Percentiles rank a stretch among this genome's conserved stretches.
These are phyloP conservation scores for Lomographa bimaculata DNA, from an alignment of 2,888 invertebrate genomes.

Conservation along the genomic window DNA sequence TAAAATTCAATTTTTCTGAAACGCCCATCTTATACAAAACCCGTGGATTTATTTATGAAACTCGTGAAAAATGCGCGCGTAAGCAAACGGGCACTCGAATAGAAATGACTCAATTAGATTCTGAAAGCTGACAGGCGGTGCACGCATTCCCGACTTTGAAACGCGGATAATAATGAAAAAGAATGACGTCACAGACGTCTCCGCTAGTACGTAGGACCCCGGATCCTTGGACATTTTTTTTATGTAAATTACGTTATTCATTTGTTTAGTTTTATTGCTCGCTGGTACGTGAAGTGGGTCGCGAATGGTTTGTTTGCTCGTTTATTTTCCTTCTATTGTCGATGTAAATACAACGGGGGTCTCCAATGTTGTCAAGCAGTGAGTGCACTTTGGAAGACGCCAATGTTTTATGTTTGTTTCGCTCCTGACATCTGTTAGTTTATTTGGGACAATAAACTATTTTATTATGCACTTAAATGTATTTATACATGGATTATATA, in stretches of 20 bases:
- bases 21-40: too few species aligned
- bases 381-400: slow-evolving; percentile 13
- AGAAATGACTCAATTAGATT: slow-evolving; percentile 39
- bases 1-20: too few species aligned
- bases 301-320: slow-evolving; percentile 31
- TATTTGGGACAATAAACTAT: too few species aligned
- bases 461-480: too few species aligned
- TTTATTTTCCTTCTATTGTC: slow-evolving; percentile 30
- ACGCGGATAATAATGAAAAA: slow-evolving; percentile 49
- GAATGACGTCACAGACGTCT: slow-evolving; percentile 46
- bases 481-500: too few species aligned
- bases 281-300: slow-evolving; percentile 38
- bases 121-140: slow-evolving; percentile 45
- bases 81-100: slow-evolving; percentile 4
- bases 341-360: slow-evolving; percentile 29
- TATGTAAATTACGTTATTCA: slow-evolving; percentile 53
- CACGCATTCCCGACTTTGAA: slow-evolving; percentile 49
- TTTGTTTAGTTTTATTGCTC: slow-evolving; percentile 37
- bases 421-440: not conserved
- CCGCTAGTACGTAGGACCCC: slow-evolving; percentile 50
- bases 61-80: slow-evolving; percentile 10
- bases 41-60: not conserved
- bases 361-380: slow-evolving; percentile 20
- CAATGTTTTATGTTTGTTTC: slow-evolving; percentile 2
- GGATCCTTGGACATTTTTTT: slow-evolving; percentile 55